Percentiles rank a stretch among this genome's conserved stretches.
Evolutionary conservation across 2,797 vertebrate genomes (phyloP).

Genomic region (Hemitrygon akajei): DNA sequence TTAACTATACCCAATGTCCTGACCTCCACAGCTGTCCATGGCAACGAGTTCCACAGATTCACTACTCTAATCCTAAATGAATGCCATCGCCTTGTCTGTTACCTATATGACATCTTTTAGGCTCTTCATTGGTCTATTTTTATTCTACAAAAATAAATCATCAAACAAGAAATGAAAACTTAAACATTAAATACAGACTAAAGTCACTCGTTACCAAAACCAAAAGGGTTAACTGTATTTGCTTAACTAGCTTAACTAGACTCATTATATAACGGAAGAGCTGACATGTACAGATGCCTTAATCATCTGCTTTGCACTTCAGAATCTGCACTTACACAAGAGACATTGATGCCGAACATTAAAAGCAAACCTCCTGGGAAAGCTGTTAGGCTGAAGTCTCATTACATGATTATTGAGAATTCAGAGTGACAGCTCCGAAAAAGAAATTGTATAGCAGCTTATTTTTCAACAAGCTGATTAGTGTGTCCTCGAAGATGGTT

Average conservation of each 20-base stretch:
- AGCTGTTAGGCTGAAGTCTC: neutral
- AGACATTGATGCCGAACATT: neutral
- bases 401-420: slow-evolving; percentile 26
- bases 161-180: neutral
- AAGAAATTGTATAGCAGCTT: slow-evolving; percentile 7
- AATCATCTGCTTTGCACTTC: slow-evolving; percentile 1
- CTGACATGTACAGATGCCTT: neutral
- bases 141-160: neutral
- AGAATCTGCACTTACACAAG: neutral
- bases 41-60: no score
- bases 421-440: slow-evolving; percentile 2
- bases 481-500: neutral
- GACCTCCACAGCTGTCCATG: no score
- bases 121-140: neutral
- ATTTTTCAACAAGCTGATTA: neutral
- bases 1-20: no score
- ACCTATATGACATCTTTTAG: neutral
- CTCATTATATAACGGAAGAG: neutral
- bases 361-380: neutral
- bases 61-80: neutral
- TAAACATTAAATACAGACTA: neutral
- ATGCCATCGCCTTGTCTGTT: neutral
- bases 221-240: neutral
- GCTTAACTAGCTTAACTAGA: slow-evolving; percentile 2
- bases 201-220: neutral